Evolutionary conservation across 92 coral and sea anemone genomes (phyloP).

Genomic region (Epizoanthus scotinus): DNA sequence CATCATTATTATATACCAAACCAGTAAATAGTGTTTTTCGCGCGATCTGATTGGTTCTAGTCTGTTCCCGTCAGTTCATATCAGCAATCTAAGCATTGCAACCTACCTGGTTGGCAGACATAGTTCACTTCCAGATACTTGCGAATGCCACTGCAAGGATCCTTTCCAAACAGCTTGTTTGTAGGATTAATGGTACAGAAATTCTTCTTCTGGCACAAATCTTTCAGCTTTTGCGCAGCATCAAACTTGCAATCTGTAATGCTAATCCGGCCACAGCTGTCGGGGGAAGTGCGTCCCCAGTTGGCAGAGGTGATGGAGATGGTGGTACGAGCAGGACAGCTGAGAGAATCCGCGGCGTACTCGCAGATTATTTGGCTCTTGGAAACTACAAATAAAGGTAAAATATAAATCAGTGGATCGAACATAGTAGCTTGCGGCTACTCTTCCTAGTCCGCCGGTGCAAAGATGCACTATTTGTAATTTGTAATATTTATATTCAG

Average conservation of each 20-base stretch:
- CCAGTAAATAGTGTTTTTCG: too few species aligned
- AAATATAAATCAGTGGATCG: too few species aligned
- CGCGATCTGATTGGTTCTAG: too few species aligned
- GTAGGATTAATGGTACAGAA: conserved; percentile 69
- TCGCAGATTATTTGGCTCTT: conserved; percentile 74
- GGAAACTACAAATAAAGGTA: conserved; percentile 46
- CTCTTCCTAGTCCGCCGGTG: too few species aligned
- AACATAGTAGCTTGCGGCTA: too few species aligned
- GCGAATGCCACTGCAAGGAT: conserved; percentile 59
- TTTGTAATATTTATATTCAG: too few species aligned
- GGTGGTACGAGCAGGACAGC: conserved; percentile 78
- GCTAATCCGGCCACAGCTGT: conserved; percentile 57
- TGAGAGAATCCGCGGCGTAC: conserved; percentile 58
- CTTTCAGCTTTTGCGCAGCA: conserved; percentile 54
- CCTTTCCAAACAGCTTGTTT: conserved; percentile 55
- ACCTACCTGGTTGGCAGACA: conserved; percentile 68
- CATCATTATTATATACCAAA: too few species aligned
- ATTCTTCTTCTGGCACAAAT: conserved; percentile 58
- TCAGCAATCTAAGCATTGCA: not conserved
- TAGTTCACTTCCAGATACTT: conserved; percentile 87
- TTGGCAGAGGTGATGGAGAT: conserved; percentile 64
- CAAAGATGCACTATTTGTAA: too few species aligned
- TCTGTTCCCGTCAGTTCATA: not conserved
- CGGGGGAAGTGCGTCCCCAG: conserved; percentile 71
- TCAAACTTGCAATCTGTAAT: conserved; percentile 63